Percentiles rank a stretch among this genome's conserved stretches.
Conservation (phyloP, 2,888 invertebrate genomes). For the Hymenopus coronatus region DNA sequence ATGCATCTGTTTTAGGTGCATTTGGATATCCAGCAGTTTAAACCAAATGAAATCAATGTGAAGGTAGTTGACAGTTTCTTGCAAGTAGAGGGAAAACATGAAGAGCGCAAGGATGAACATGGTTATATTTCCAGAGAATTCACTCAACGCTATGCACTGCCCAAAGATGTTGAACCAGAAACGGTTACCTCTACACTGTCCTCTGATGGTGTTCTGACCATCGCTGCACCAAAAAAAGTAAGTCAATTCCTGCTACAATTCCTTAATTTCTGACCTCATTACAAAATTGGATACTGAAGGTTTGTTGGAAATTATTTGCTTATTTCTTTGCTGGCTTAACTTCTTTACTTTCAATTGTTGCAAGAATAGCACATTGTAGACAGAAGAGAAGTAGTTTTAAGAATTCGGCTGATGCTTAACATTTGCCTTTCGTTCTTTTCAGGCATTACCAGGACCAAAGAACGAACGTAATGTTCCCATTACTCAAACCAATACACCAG, state of each 20-base stretch:
- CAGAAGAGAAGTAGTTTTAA: too few species aligned
- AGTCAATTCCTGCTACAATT: too few species aligned
- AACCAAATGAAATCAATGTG: conserved; percentile 47
- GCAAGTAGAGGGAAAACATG: conserved; percentile 51
- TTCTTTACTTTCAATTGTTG: too few species aligned
- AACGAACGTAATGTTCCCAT: neutral
- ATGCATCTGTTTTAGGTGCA: neutral
- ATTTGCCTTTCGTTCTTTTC: neutral
- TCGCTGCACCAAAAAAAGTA: conserved; percentile 42
- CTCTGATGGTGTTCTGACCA: conserved; percentile 45
- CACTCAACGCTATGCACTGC: conserved; percentile 50
- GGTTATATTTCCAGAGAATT: conserved; percentile 52
- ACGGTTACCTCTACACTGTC: conserved; percentile 44
- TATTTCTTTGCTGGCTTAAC: too few species aligned
- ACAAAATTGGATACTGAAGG: too few species aligned
- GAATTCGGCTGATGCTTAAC: too few species aligned
- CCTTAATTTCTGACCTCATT: too few species aligned
- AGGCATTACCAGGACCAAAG: neutral
- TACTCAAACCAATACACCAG: neutral
- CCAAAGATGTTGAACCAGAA: conserved; percentile 45
- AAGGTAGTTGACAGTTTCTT: conserved; percentile 46
- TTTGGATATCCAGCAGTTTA: conserved; percentile 47
- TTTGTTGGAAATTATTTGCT: too few species aligned
- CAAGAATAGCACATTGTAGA: too few species aligned
- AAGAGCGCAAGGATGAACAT: conserved; percentile 51